Conservation (phyloP, 2,113 vertebrate genomes). For the Cnemophilus loriae region DNA sequence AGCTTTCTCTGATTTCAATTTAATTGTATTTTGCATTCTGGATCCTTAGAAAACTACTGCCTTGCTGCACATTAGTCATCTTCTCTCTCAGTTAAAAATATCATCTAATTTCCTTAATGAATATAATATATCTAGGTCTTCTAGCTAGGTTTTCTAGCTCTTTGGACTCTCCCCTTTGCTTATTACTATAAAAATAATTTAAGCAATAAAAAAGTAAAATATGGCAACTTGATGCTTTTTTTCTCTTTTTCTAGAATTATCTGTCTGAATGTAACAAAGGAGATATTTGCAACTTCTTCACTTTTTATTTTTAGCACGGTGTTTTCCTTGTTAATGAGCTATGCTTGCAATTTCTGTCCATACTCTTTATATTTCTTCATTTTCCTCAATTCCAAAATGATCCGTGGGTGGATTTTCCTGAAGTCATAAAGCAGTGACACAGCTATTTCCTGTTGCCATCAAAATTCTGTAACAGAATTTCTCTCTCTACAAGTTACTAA, state of each 20-base stretch:
- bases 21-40: background rate
- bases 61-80: background rate
- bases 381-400: slow-evolving; percentile 27
- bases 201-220: background rate
- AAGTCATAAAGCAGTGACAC: slow-evolving; percentile 50
- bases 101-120: background rate
- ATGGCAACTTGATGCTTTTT: background rate
- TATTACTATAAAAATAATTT: background rate
- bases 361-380: background rate
- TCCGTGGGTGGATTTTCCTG: slow-evolving; percentile 66
- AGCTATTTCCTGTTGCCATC: slow-evolving; percentile 64
- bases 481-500: slow-evolving; percentile 16
- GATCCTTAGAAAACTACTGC: background rate
- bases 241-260: background rate
- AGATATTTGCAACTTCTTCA: background rate
- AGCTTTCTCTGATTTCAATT: background rate
- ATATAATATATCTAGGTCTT: background rate
- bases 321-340: background rate
- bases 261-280: background rate
- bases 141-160: background rate
- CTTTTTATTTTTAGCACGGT: background rate
- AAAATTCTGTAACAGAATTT: slow-evolving; percentile 54
- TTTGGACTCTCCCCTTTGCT: background rate
- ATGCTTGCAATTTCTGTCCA: background rate
- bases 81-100: background rate